Conservation (phyloP, 2,797 vertebrate species). For the Pangasius sanitwongsei region DNA sequence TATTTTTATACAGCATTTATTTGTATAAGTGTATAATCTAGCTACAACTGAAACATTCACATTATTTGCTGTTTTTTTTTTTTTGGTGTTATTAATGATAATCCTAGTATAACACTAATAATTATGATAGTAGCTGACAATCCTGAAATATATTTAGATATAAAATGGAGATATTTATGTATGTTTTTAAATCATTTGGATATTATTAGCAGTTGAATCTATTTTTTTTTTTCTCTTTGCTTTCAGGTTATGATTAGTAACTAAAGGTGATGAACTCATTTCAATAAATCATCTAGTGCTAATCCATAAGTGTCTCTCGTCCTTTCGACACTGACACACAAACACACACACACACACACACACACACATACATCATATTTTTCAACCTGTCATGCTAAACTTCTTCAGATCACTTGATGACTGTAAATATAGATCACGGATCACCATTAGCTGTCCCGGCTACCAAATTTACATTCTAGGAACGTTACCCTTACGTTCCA, state of each 20-base stretch:
- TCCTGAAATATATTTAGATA: neutral
- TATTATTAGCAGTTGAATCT: neutral
- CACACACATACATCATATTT: constrained; percentile 13
- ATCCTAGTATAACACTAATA: neutral
- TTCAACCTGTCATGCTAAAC: constrained; percentile 17
- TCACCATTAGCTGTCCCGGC: neutral
- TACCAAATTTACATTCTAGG: no score
- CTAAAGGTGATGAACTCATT: constrained; percentile 57
- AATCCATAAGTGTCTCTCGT: neutral
- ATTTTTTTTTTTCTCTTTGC: constrained; percentile 30
- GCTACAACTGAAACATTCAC: neutral
- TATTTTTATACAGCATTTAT: neutral
- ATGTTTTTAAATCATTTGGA: neutral
- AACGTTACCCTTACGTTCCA: no score
- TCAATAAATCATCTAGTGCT: constrained; percentile 52
- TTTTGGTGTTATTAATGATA: neutral
- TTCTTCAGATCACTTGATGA: constrained; percentile 1
- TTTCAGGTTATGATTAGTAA: constrained; percentile 77
- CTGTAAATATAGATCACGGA: constrained; percentile 16
- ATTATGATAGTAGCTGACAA: neutral
- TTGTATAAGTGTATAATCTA: neutral
- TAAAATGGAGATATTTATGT: neutral
- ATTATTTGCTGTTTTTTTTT: neutral
- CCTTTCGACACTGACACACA: neutral
- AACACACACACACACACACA: neutral